A percentile compares a stretch with the other conserved stretches of the same genome.
Conservation (phyloP, 2,797 vertebrate genomes). For the Rhinophrynus dorsalis region DNA sequence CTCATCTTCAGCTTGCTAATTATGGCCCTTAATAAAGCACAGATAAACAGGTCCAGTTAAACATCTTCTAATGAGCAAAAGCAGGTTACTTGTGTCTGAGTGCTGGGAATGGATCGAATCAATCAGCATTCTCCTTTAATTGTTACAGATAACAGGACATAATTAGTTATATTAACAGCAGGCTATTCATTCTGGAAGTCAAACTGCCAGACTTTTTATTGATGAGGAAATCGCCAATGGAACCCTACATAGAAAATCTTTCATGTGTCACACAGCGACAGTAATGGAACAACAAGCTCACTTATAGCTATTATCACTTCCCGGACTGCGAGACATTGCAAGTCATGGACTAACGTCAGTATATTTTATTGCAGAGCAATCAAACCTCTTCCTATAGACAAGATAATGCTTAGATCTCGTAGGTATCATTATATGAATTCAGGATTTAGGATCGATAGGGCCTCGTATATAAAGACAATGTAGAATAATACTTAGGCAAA, state of each 20-base stretch:
- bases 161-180: slow-evolving; percentile 6
- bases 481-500: too few species aligned
- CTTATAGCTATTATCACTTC: too few species aligned
- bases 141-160: neutral
- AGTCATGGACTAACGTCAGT: neutral
- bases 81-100: neutral
- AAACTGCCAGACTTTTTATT: neutral
- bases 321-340: too few species aligned
- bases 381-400: neutral
- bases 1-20: too few species aligned
- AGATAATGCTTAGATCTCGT: neutral
- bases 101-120: neutral
- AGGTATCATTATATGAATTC: too few species aligned
- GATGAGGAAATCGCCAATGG: neutral
- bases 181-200: neutral
- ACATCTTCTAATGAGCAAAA: too few species aligned
- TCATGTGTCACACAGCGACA: neutral
- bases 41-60: too few species aligned
- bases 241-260: neutral
- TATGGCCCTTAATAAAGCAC: too few species aligned
- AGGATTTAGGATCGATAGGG: too few species aligned
- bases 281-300: neutral
- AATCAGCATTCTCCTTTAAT: neutral
- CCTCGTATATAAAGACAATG: too few species aligned
- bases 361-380: too few species aligned